These are phyloP conservation scores for Papilio demoleus DNA, from an alignment of 2,888 invertebrate species.

Conservation along the genomic window DNA sequence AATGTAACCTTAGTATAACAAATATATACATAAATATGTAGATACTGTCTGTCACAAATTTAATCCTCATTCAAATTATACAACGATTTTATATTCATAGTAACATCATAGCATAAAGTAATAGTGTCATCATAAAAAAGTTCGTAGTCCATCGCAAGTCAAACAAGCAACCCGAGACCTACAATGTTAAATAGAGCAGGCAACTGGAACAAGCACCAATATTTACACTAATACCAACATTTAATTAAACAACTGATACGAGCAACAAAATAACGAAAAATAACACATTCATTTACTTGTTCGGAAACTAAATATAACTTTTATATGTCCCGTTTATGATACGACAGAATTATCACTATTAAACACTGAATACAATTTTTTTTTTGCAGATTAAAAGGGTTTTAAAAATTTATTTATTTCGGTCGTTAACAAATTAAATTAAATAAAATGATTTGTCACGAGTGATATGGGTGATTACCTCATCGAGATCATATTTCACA, in stretches of 20 bases:
- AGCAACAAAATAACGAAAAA: conserved; percentile 43
- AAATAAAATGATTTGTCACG: neutral
- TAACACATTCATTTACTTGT: neutral
- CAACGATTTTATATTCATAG: neutral
- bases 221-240: conserved; percentile 57
- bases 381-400: too few relatives aligned
- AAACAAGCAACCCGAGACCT: conserved; percentile 30
- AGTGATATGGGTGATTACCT: neutral
- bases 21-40: neutral
- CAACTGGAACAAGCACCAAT: conserved; percentile 56
- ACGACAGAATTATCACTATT: too few relatives aligned
- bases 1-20: too few relatives aligned
- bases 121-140: neutral
- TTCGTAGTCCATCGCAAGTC: conserved; percentile 19
- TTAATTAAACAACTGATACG: conserved; percentile 43
- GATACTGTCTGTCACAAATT: neutral
- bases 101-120: neutral
- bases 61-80: neutral
- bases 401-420: neutral
- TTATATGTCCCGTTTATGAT: neutral
- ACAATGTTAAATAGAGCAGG: conserved; percentile 46
- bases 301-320: neutral
- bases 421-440: neutral
- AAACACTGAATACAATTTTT: too few relatives aligned
- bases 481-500: conserved; percentile 20